Evolutionary conservation across 2,888 invertebrate species (phyloP).

Genomic region (Anorthoa munda): DNA sequence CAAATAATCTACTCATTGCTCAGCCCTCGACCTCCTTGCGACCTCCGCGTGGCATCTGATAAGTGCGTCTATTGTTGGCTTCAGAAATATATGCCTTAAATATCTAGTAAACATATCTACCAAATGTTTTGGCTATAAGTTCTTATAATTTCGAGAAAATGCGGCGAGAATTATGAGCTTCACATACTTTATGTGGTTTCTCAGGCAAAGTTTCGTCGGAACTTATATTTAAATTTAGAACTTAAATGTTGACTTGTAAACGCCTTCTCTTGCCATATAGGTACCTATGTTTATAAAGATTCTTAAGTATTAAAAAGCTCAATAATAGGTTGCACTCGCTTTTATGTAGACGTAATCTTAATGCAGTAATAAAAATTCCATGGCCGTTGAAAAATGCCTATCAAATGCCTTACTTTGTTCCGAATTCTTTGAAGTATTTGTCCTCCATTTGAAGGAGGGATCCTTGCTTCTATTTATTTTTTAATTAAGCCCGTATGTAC

Average conservation of each 20-base stretch:
- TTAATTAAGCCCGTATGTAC: conserved; percentile 41
- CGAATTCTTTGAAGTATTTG: conserved; percentile 19
- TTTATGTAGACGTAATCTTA: conserved; percentile 24
- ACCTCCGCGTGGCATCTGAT: conserved; percentile 41
- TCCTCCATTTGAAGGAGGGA: too few species aligned
- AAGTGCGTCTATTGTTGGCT: conserved; percentile 40
- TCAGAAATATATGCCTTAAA: conserved; percentile 28
- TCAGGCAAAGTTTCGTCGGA: conserved; percentile 6
- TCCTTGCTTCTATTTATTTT: conserved; percentile 19
- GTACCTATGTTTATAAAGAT: not conserved
- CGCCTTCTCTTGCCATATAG: not conserved
- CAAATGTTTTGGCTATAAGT: not conserved
- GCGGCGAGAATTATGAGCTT: conserved; percentile 11
- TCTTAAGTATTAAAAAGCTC: not conserved
- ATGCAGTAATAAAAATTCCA: conserved; percentile 45
- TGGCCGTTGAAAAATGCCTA: conserved; percentile 45
- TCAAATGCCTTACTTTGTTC: conserved; percentile 38
- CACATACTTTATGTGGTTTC: not conserved
- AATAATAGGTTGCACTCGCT: not conserved
- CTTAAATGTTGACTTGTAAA: not conserved
- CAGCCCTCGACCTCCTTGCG: conserved; percentile 48
- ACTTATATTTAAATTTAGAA: conserved; percentile 13
- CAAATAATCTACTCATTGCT: conserved; percentile 62
- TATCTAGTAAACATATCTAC: conserved; percentile 14
- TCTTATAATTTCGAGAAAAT: conserved; percentile 4